A percentile compares a stretch with the other conserved stretches of the same genome.
Evolutionary conservation across 2,113 vertebrate species (phyloP).

Genomic region (Propithecus coquereli): DNA sequence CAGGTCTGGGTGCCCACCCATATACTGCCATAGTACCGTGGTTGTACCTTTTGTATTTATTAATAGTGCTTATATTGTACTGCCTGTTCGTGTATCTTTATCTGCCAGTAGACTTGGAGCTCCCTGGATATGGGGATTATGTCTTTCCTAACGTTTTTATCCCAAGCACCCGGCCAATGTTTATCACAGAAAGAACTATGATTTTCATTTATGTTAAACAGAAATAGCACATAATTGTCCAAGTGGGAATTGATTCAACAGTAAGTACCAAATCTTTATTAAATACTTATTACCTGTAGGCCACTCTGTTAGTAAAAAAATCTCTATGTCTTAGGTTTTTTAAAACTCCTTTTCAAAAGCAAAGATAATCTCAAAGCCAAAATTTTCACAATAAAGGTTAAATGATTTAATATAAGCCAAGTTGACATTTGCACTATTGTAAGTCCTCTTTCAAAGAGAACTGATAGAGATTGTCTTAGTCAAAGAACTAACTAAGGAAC

Average conservation of each 20-base stretch:
- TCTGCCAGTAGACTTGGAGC: background rate
- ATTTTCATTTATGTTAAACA: background rate
- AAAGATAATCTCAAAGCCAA: background rate
- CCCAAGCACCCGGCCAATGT: background rate
- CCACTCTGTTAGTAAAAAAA: background rate
- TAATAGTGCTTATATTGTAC: background rate
- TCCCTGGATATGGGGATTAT: background rate
- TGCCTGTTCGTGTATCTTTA: background rate
- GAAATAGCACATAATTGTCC: background rate
- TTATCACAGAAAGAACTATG: background rate
- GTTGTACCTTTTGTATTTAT: background rate
- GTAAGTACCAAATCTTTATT: background rate
- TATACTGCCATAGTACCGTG: background rate
- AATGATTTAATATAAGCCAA: background rate
- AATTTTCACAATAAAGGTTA: background rate
- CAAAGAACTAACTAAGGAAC: constrained; percentile 12
- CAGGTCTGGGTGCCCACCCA: background rate
- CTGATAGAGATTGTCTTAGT: background rate
- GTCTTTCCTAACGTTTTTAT: background rate
- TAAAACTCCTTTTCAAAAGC: background rate
- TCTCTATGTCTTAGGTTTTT: background rate
- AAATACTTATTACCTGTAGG: background rate
- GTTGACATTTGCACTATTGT: background rate
- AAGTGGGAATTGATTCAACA: background rate
- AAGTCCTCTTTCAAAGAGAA: background rate